Conservation (phyloP, 2,113 vertebrate genomes). For the Nyctereutes procyonoides region DNA sequence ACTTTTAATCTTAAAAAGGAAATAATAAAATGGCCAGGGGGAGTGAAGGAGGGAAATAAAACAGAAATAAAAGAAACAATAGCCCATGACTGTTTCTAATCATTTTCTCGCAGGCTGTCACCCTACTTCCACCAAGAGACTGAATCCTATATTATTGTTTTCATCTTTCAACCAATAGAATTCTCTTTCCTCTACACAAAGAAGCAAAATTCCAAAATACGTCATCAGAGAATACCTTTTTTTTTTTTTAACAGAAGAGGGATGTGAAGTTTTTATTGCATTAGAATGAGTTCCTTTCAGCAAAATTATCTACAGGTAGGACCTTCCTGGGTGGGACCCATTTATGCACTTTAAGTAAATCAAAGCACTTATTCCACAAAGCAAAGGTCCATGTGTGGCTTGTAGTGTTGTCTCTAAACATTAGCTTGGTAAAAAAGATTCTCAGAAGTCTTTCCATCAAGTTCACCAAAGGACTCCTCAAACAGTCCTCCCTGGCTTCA, state of each 20-base stretch:
- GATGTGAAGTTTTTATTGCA: not conserved
- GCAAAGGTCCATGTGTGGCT: not conserved
- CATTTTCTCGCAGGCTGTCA: not conserved
- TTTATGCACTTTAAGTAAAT: not conserved
- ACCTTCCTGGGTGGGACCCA: not conserved
- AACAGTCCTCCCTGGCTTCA: not conserved
- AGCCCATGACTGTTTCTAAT: not conserved
- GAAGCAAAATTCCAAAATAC: not conserved
- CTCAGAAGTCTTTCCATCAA: constrained; percentile 3
- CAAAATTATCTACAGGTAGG: not conserved
- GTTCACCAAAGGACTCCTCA: not conserved
- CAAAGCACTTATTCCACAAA: not conserved
- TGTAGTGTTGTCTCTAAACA: constrained; percentile 2
- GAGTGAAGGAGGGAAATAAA: not conserved
- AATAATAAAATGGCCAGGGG: not conserved
- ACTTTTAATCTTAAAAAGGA: not conserved
- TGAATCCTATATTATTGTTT: not conserved
- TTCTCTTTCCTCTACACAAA: not conserved
- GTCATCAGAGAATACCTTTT: not conserved
- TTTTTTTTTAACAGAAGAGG: not conserved
- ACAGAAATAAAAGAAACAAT: not conserved
- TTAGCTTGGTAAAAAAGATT: constrained; percentile 4
- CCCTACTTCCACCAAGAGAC: not conserved
- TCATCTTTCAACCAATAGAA: not conserved
- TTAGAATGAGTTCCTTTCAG: not conserved